Evolutionary conservation across 2,888 invertebrate genomes (phyloP), one percentile per base, ranked within the genome.

Genomic region (Nipponacmea schrenckii): DNA sequence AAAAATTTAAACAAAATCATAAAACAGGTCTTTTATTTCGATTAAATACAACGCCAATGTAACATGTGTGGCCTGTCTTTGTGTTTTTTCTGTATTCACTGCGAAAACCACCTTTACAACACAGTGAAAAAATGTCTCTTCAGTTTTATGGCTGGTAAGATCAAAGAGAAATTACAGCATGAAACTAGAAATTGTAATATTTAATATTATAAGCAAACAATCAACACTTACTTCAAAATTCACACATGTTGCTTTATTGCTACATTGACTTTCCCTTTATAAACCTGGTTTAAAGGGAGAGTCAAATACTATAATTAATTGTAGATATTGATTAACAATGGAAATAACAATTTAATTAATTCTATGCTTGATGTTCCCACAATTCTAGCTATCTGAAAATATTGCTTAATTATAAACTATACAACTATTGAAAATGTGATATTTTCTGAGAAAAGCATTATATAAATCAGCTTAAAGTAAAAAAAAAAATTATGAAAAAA

Each of bases 151-250:
- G 24, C 56, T 24, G 12, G 20, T 10, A 8, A 24, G 56, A 24
- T 56, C 56, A 56, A 56, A 56, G 56, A 24, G 14, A 24, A 56
- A 56, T 24, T 56, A 24, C 56, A 20, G 56, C 56, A 56, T 56
- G 56, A 24, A 56, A 10, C 24, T 24, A 20, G 56, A 56, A 12
- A 56, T 56, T 56, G 56, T 56, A 56, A 56, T 56, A 56, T 56
- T 56, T 56, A 56, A 56, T 56, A 56, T 39, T 56, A 56, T 56
- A 56, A 24, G 20, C 24, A 56, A 56, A 56, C 56, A 56, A 56
- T 24, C 24, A 39, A 24, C 24, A 56, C 56, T 24, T 20, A 24
- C 56, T 56, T 56, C 12, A 24, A 24, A 56, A 56, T 56, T 24
- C 24, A 56, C 56, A 56, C 56, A 56, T 56, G 56, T 56, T 24